These are phyloP conservation scores for Entomobrya multifasciata DNA, from an alignment of 2,888 invertebrate genomes.

Conservation along the genomic window DNA sequence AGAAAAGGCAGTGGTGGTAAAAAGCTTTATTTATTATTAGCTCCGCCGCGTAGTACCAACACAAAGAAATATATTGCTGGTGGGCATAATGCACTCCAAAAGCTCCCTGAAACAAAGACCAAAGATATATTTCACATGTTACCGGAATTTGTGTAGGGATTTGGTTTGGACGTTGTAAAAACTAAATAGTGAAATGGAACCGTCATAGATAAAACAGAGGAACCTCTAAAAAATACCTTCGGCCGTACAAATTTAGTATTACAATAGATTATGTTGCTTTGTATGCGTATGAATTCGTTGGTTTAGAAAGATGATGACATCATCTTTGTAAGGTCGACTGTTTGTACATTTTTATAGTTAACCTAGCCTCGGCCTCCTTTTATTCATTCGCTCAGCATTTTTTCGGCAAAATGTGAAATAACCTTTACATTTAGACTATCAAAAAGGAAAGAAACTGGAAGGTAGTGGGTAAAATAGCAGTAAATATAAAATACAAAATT, in stretches of 20 bases:
- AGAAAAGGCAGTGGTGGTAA: background rate
- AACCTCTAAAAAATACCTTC: background rate
- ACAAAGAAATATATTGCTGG: constrained; percentile 24
- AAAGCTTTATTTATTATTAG: constrained; percentile 45
- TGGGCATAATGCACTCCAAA: constrained; percentile 6
- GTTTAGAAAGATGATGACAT: constrained; percentile 11
- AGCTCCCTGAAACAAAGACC: background rate
- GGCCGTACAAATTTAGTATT: background rate
- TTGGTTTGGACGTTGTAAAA: constrained; percentile 9
- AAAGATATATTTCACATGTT: background rate
- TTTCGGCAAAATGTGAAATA: background rate
- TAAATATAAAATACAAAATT: constrained; percentile 50
- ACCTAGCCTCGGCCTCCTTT: background rate
- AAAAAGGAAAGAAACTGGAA: no score
- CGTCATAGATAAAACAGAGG: background rate
- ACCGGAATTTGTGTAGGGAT: constrained; percentile 15
- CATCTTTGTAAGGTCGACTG: constrained; percentile 9
- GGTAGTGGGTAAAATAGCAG: background rate
- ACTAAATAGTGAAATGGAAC: constrained; percentile 27
- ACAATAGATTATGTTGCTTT: constrained; percentile 5
- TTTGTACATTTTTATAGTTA: constrained; percentile 24
- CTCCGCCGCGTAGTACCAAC: background rate
- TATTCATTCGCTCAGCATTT: background rate
- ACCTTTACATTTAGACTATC: no score
- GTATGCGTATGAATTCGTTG: no score